phyloP scores from a whole-genome alignment of 2,113 vertebrate species.

The Arizona elegans region DNA sequence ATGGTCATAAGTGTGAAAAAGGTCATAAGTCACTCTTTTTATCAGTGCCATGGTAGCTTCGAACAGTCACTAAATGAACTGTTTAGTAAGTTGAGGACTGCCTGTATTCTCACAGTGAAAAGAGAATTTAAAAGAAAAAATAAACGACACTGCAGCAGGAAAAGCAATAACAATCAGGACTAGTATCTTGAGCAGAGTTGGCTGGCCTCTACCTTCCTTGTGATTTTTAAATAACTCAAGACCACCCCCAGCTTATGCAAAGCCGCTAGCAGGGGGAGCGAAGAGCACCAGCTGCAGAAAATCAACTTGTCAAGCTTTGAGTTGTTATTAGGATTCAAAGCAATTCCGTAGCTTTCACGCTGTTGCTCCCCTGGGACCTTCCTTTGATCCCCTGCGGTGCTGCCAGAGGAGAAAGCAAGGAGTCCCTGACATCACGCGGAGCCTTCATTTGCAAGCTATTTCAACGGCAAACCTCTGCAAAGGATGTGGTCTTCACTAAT shows the following conservation, averaged over 20 bases:
- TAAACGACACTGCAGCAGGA: not conserved
- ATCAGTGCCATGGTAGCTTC: too few species aligned
- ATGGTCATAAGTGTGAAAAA: too few species aligned
- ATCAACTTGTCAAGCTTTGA: slow-evolving; percentile 41
- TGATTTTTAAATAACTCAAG: slow-evolving; percentile 52
- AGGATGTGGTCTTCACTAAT: slow-evolving; percentile 57
- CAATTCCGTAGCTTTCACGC: slow-evolving; percentile 36
- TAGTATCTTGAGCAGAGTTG: not conserved
- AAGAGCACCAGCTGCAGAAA: slow-evolving; percentile 26
- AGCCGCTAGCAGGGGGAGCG: slow-evolving; percentile 30
- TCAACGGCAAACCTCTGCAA: slow-evolving; percentile 57
- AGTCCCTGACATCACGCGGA: slow-evolving; percentile 45
- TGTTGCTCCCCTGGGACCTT: slow-evolving; percentile 41
- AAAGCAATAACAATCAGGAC: not conserved
- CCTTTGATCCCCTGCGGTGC: not conserved
- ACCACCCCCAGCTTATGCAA: slow-evolving; percentile 21
- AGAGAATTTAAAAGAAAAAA: too few species aligned
- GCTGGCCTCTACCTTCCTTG: slow-evolving; percentile 27
- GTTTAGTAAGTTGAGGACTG: too few species aligned
- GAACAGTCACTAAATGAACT: too few species aligned
- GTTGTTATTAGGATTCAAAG: slow-evolving; percentile 57
- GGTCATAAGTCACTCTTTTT: too few species aligned
- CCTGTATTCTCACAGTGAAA: too few species aligned
- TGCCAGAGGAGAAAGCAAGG: slow-evolving; percentile 41
- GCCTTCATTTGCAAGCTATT: slow-evolving; percentile 62